Evolutionary conservation across 2,888 invertebrate genomes (phyloP).

Genomic region (Hermodice carunculata): DNA sequence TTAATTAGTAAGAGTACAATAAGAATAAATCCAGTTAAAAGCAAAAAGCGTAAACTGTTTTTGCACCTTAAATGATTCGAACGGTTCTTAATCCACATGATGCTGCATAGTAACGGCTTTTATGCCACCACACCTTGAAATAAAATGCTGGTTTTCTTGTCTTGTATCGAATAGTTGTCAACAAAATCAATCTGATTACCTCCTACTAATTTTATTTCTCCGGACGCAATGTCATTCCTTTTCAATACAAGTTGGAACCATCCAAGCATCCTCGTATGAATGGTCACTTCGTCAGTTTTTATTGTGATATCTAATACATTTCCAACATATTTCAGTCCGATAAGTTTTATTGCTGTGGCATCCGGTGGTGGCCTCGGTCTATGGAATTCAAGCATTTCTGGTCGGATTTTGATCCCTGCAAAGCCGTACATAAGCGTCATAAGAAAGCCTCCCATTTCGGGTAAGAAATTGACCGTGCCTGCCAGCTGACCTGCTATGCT

Average conservation of each 20-base stretch:
- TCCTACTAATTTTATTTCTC: slow-evolving; percentile 20
- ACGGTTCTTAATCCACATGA: no score
- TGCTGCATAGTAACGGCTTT: no score
- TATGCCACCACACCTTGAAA: no score
- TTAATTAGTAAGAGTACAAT: no score
- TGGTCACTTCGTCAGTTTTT: slow-evolving; percentile 9
- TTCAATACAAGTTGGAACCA: slow-evolving; percentile 32
- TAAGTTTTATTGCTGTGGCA: slow-evolving; percentile 28
- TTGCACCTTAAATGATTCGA: no score
- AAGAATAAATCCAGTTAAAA: no score
- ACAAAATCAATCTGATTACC: slow-evolving; percentile 2
- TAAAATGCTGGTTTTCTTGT: no score
- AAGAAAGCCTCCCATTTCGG: slow-evolving; percentile 46
- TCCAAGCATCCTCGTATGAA: slow-evolving; percentile 11
- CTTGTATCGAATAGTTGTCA: no score
- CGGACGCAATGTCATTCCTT: slow-evolving; percentile 23
- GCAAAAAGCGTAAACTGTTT: no score
- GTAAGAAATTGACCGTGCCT: slow-evolving; percentile 43
- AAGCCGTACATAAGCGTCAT: slow-evolving; percentile 47
- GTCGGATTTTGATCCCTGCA: slow-evolving; percentile 43
- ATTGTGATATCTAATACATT: neutral
- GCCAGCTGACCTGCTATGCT: slow-evolving; percentile 27
- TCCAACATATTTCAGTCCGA: slow-evolving; percentile 38
- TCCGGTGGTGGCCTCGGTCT: slow-evolving; percentile 42
- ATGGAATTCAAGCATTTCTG: slow-evolving; percentile 44